Conservation (phyloP, 2,888 invertebrate genomes). For the Philhelius pedissequus region DNA sequence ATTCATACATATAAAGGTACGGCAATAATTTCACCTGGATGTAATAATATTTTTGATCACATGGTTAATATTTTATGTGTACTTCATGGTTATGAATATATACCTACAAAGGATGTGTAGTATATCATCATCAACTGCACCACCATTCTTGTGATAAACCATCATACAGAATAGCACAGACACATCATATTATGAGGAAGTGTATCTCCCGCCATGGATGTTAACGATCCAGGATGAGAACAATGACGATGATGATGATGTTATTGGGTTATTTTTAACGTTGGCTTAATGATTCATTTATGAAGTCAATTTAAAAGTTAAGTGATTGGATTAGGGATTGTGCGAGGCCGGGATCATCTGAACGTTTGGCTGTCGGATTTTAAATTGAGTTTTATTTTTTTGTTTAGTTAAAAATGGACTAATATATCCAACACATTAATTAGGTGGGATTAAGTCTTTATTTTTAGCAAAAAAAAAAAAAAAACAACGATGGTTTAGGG, state of each 20-base stretch:
- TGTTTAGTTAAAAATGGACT: neutral
- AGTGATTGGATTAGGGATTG: constrained; percentile 59
- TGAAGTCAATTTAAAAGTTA: constrained; percentile 61
- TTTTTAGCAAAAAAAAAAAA: neutral
- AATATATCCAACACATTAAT: neutral
- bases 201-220: neutral
- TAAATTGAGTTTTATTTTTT: neutral
- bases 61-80: constrained; percentile 60
- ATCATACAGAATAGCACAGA: neutral
- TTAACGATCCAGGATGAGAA: neutral
- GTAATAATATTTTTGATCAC: constrained; percentile 66
- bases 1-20: neutral
- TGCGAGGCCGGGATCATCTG: neutral
- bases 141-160: neutral
- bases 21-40: constrained; percentile 48
- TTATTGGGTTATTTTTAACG: constrained; percentile 36
- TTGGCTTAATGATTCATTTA: constrained; percentile 57
- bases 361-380: constrained; percentile 29
- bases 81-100: constrained; percentile 8
- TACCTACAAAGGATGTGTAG: neutral
- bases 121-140: constrained; percentile 8
- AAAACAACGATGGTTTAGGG: neutral
- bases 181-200: neutral
- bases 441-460: neutral
- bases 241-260: neutral